phyloP scores from a whole-genome alignment of 1,140 invertebrate genomes.

The Augochlora pura region DNA sequence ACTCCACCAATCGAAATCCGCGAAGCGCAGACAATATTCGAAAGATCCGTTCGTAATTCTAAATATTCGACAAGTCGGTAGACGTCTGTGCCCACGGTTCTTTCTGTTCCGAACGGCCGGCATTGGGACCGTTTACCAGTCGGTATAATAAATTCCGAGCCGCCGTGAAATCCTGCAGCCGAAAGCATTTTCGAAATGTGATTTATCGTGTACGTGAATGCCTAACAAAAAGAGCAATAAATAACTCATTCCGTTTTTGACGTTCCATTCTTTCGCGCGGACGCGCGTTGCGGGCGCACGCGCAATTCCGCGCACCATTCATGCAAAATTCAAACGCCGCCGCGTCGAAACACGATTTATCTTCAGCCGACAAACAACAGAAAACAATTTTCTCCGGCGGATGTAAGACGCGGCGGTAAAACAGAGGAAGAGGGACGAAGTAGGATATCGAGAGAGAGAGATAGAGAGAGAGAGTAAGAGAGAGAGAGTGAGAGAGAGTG shows the following conservation, averaged over 20 bases:
- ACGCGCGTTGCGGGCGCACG: not conserved
- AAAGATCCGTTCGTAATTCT: not conserved
- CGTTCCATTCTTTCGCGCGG: slow-evolving; percentile 14
- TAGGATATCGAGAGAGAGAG: too few species aligned
- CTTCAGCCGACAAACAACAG: slow-evolving; percentile 14
- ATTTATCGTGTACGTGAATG: slow-evolving; percentile 41
- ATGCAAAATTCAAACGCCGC: slow-evolving; percentile 26
- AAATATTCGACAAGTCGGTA: not conserved
- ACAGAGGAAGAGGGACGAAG: too few species aligned
- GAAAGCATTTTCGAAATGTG: slow-evolving; percentile 36
- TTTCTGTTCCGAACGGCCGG: too few species aligned
- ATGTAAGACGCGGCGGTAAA: slow-evolving; percentile 6
- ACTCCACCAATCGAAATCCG: too few species aligned
- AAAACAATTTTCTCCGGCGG: slow-evolving; percentile 7
- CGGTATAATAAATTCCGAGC: slow-evolving; percentile 15
- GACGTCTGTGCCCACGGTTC: too few species aligned
- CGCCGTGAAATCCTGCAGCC: slow-evolving; percentile 4
- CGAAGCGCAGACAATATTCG: not conserved
- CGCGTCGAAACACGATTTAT: slow-evolving; percentile 26
- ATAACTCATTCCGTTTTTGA: slow-evolving; percentile 56
- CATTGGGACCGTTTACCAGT: not conserved
- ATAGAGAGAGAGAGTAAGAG: too few species aligned
- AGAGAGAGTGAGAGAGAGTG: too few species aligned
- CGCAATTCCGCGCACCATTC: not conserved
- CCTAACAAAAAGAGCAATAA: slow-evolving; percentile 30